Base-by-base conservation (phyloP, 2,113 vertebrate genomes). In the Leucopsar rothschildi region DNA sequence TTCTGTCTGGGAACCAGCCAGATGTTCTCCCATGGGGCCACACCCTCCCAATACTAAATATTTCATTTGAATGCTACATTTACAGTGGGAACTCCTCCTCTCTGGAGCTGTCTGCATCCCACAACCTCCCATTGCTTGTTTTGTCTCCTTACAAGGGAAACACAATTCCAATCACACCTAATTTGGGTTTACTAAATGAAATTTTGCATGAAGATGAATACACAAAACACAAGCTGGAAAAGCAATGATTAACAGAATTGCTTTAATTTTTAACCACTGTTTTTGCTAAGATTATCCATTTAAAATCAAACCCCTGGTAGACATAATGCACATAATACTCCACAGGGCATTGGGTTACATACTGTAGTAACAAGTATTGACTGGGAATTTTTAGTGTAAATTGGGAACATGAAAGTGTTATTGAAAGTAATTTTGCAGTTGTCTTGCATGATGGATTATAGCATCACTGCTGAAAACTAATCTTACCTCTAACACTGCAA, bases 341-440 rank as follows among this genome's bases (percentile, higher is more conserved):
- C 70, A 15, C 75, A 81, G 69, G 90, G 86, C 64, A 65, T 0
- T 86, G 73, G 59, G 73, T 90, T 94, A 60, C 79, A 86, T 86
- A 76, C 86, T 60, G 50, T 68, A 90, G 83, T 96, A 95, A 95
- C 91, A 93, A 84, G 68, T 90, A 96, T 94, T 61, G 95, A 93
- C 91, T 35, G 31, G 72, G 75, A 86, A 79, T 86, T 92, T 93
- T 91, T 71, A 24, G 75, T 85, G 85, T 84, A 95, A 94, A 96
- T 83, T 90, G 40, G 75, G 68, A 95, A 94, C 3, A 23, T 37
- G 66, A 86, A 88, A 94, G 56, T 72, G 78, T 89, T 96, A 91
- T 77, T 93, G 81, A 94, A 97, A 95, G 95, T 94, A 96, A 97
- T 97, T 96, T 92, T 97, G 88, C 57, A 88, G 81, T 91, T 97